Evolutionary conservation across 2,888 invertebrate genomes (phyloP).

Genomic region (Exocentrus adspersus): DNA sequence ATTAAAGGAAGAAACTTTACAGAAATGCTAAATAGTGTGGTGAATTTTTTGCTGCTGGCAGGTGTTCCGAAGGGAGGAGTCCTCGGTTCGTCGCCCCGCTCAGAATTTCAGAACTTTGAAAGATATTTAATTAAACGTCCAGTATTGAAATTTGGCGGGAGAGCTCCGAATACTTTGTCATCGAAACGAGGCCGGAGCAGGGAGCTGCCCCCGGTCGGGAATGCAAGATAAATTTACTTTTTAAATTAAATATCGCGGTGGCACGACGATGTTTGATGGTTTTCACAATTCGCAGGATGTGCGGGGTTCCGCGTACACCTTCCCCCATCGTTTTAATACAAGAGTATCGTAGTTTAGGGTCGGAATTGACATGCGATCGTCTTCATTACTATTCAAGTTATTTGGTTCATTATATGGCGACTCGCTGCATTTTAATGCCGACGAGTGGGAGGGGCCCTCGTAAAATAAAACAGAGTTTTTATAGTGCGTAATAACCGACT

Average conservation of each 20-base stretch:
- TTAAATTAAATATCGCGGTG: slow-evolving; percentile 18
- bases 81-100: neutral
- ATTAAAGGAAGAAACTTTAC: too few relatives aligned
- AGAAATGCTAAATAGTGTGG: neutral
- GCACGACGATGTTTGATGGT: neutral
- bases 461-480: slow-evolving; percentile 45
- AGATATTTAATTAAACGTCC: slow-evolving; percentile 1
- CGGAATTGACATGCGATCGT: slow-evolving; percentile 50
- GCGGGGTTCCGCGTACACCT: slow-evolving; percentile 7
- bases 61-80: neutral
- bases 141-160: neutral
- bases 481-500: slow-evolving; percentile 41
- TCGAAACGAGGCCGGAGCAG: neutral
- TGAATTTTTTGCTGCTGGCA: neutral
- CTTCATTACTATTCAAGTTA: slow-evolving; percentile 51
- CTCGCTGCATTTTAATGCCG: slow-evolving; percentile 45
- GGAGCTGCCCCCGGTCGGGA: too few relatives aligned
- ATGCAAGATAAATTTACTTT: slow-evolving; percentile 8
- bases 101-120: slow-evolving; percentile 3
- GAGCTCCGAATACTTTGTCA: slow-evolving; percentile 1
- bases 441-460: slow-evolving; percentile 34
- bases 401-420: slow-evolving; percentile 47
- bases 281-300: slow-evolving; percentile 2
- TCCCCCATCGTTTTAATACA: slow-evolving; percentile 25
- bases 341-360: slow-evolving; percentile 35